Evolutionary conservation across 1,140 invertebrate species (phyloP), one percentile per base, ranked within the genome.

Genomic region (Caenorhabditis brenneri): DNA sequence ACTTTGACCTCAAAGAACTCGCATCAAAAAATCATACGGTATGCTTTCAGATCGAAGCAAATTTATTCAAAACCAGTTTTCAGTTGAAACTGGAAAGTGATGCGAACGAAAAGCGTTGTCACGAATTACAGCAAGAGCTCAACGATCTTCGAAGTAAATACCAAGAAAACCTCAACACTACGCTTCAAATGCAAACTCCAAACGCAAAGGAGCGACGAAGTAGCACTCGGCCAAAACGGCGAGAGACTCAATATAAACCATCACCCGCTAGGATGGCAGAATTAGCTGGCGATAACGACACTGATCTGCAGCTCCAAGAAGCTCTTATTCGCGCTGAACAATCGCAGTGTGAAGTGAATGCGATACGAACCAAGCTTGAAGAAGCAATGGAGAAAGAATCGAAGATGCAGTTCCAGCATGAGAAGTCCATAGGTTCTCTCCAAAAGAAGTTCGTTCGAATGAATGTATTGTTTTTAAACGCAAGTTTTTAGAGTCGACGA

Each of bases 61-160:
- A 84, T 15, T 80, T 48, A 31, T 80, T 84, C 51, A 51, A 79
- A 29, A 10, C 29, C 49, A 5, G 9, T 46, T 27, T 74, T 74
- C 65, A 74, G 65, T 22, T 74, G 6, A 39, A 24, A 15, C n/a
- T 74, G 36, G 65, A 74, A n/a, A 7, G 19, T 16, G 65, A 74
- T 15, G 65, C 65, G 7, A 74, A 29, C n/a, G 65, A 74, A 15
- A 74, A 46, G 10, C 65, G 65, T 9, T 24, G 19, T 9, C 65
- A 74, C 1, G 15, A 74, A 24, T 29, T 74, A 10, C 65, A 74
- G 24, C 33, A 46, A 5, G 36, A 74, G 7, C 33, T 46, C 2
- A 46, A 42, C 3, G 36, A 22, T 19, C 33, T 74, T 39, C 65
- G 65, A 24, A 74, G 19, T n/a, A 22, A 24, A 3, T 74, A 74